Conservation (phyloP, 2,113 vertebrate species). For the Prionailurus bengalensis region DNA sequence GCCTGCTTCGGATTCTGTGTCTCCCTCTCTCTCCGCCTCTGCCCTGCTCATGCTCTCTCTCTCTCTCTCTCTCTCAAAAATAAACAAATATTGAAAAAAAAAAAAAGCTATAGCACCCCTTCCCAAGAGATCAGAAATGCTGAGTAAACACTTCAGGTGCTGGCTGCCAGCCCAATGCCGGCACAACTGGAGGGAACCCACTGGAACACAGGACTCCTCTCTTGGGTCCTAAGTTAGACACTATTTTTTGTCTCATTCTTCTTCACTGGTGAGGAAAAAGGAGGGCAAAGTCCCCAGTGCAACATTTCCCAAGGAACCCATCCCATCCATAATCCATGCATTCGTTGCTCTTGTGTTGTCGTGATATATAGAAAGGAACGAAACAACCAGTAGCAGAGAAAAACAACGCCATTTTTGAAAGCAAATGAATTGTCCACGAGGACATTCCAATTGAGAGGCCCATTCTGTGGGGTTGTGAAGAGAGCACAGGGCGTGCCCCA, state of each 20-base stretch:
- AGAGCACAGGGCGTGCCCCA: background rate
- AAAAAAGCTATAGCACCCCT: background rate
- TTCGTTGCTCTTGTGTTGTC: background rate
- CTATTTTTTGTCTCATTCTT: background rate
- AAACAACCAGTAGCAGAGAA: background rate
- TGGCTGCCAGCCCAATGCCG: background rate
- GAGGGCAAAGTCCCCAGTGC: background rate
- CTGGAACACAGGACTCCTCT: rapidly evolving
- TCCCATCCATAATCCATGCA: background rate
- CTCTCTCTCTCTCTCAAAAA: no score
- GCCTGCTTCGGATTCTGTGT: no score
- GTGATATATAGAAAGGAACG: background rate
- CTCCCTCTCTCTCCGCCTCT: no score
- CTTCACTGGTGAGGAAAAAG: background rate
- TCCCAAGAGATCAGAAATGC: background rate
- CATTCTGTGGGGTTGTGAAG: background rate
- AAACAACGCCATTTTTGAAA: background rate
- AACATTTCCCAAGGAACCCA: background rate
- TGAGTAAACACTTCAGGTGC: background rate
- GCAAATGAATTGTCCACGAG: background rate
- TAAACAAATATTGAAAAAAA: no score
- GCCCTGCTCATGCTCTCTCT: no score
- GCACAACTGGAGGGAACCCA: background rate
- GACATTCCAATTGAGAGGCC: background rate
- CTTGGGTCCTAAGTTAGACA: background rate